Evolutionary conservation across 2,888 invertebrate genomes (phyloP).

Genomic region (Sarcophaga rosellei): DNA sequence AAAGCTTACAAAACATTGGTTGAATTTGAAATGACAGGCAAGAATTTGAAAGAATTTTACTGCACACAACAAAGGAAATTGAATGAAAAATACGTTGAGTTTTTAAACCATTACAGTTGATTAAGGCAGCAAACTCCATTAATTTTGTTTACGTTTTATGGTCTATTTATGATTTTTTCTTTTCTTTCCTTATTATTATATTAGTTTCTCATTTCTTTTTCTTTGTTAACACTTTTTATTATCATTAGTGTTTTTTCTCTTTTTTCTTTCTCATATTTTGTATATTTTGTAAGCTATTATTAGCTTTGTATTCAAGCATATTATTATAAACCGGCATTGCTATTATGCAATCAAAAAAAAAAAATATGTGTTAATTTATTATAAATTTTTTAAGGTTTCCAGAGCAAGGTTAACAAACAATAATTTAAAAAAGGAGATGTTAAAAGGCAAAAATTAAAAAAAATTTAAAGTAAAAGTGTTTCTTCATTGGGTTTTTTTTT

Average conservation of each 20-base stretch:
- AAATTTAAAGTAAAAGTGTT: no score
- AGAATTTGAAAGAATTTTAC: background rate
- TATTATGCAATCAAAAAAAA: conserved; percentile 30
- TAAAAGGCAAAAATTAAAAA: background rate
- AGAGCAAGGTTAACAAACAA: conserved; percentile 58
- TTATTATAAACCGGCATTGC: background rate
- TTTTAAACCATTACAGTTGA: background rate
- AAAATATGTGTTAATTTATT: conserved; percentile 51
- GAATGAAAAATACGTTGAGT: no score
- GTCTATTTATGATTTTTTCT: background rate
- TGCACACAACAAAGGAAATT: background rate
- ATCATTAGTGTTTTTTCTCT: background rate
- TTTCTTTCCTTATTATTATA: background rate
- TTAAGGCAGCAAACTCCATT: background rate
- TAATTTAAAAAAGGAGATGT: background rate
- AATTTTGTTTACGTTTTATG: background rate
- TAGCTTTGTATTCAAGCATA: conserved; percentile 23
- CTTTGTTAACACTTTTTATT: background rate
- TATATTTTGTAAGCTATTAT: conserved; percentile 26
- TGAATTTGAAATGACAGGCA: conserved; percentile 15
- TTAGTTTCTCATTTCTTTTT: conserved; percentile 24
- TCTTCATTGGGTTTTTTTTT: no score
- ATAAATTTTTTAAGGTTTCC: conserved; percentile 38
- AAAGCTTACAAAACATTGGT: background rate
- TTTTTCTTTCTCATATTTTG: background rate